Percentiles rank a stretch among this genome's conserved stretches.
Evolutionary conservation across 2,113 vertebrate genomes (phyloP).

Genomic region (Marcusenius ussheri): DNA sequence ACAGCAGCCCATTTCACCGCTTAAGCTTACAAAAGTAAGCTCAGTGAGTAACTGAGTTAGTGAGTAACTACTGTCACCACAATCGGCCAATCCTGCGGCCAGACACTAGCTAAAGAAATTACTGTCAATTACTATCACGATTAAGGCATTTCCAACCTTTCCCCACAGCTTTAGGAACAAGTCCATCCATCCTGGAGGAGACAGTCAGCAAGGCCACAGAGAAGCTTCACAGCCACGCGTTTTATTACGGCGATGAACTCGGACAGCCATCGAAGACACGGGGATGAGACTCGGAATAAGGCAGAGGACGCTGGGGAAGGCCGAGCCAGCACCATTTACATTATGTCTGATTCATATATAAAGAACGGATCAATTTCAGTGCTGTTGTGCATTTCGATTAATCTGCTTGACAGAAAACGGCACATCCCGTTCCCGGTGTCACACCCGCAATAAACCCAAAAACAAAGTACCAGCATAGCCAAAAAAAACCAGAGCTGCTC

Average conservation of each 20-base stretch:
- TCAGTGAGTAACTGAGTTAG: not conserved
- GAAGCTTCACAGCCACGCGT: not conserved
- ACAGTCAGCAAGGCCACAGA: not conserved
- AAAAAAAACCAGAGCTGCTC: not conserved
- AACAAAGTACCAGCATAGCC: not conserved
- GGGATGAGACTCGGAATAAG: not conserved
- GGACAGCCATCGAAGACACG: not conserved
- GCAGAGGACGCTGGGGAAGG: not conserved
- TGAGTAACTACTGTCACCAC: not conserved
- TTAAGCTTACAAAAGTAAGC: not conserved
- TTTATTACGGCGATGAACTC: not conserved
- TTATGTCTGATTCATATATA: not conserved
- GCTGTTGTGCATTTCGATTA: not conserved
- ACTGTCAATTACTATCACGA: not conserved
- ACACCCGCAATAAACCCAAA: not conserved
- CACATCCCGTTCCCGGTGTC: not conserved
- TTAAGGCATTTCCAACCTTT: not conserved
- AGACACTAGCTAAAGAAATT: not conserved
- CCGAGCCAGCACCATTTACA: not conserved
- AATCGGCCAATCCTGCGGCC: not conserved
- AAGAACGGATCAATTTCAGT: not conserved
- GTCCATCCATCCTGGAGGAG: not conserved
- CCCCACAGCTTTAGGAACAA: not conserved
- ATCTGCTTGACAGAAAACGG: not conserved
- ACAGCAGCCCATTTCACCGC: not conserved